These are phyloP conservation scores for Platerodrilus igneus DNA, from an alignment of 2,888 invertebrate genomes.

Conservation along the genomic window DNA sequence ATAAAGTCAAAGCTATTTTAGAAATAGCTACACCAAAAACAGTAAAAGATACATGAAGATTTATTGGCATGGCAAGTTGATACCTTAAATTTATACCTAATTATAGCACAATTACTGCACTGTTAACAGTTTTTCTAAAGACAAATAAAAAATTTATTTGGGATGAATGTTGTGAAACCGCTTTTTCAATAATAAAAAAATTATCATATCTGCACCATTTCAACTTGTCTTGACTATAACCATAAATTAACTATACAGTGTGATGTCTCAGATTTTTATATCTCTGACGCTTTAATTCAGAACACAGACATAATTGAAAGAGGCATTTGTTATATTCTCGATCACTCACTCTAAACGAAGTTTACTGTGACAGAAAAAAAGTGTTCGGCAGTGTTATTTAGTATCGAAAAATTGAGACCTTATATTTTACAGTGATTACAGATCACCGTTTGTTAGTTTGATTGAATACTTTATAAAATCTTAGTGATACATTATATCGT, in stretches of 20 bases:
- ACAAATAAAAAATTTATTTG: conserved; percentile 16
- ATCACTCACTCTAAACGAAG: conserved; percentile 16
- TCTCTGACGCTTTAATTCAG: conserved; percentile 10
- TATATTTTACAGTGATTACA: conserved; percentile 20
- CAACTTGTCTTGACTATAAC: conserved; percentile 15
- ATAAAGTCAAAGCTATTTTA: too few species aligned
- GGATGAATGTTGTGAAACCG: conserved; percentile 6
- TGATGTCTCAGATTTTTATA: conserved; percentile 7
- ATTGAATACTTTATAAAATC: too few species aligned
- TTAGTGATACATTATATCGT: too few species aligned
- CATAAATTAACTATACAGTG: conserved; percentile 10
- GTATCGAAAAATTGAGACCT: conserved; percentile 18
- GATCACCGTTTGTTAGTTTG: too few species aligned
- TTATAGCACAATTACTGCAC: conserved; percentile 13
- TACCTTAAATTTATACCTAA: conserved; percentile 21
- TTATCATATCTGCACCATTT: conserved; percentile 11
- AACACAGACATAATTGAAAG: too few species aligned
- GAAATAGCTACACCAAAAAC: conserved; percentile 21
- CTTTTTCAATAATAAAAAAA: conserved; percentile 13
- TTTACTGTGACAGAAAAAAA: conserved; percentile 22
- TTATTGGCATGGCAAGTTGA: conserved; percentile 24
- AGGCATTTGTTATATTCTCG: conserved; percentile 9
- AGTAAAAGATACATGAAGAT: conserved; percentile 18
- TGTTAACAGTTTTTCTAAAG: conserved; percentile 16
- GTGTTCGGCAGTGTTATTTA: conserved; percentile 17